Evolutionary conservation across 2,888 invertebrate genomes (phyloP), one percentile per base, ranked within the genome.

Genomic region (Caenorhabditis sp.): DNA sequence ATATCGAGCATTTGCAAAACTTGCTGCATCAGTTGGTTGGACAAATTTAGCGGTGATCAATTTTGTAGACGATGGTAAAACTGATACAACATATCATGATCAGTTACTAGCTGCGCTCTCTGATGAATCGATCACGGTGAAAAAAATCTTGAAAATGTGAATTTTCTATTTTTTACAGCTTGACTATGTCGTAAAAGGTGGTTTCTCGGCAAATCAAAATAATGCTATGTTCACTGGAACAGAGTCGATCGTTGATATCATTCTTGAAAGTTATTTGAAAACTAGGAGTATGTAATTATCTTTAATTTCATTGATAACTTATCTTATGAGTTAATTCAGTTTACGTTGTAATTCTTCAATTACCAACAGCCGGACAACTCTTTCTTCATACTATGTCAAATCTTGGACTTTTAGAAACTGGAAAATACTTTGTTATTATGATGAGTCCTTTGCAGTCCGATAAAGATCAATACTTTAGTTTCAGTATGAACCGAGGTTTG

Each of bases 321-420:
- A 36, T 1, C 55, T 4, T 50, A 14, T 55, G 10, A 4, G 10
- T n/a, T 27, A 8, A 50, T 67, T 50, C 31, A 73, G 73, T 74
- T 17, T 74, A 69, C 21, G 61, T 74, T 10, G 19, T 74, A 17
- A 49, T 74, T 0, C 27, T 69, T 1, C n/a, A 36, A 10, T 37
- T 43, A 12, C 63, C 66, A 17, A n/a, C n/a, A 1, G 23, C 61
- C 19, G 66, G 66, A 21, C 66, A 62, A 2, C 36, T 63, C 12
- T 69, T 76, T 23, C 55, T 72, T 62, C 60, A 66, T 53, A 63
- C 31, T 1, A 31, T 76, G 19, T 64, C 68, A 10, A 51, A 57
- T 1, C 43, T 76, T 62, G 76, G 76, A 26, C 62, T 76, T 49
- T 36, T 76, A 10, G 72, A 76, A 21, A 67, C 76, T n/a, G 76